These are phyloP conservation scores for Nycticorax nycticorax DNA, from an alignment of 2,113 vertebrate species.

Conservation along the genomic window DNA sequence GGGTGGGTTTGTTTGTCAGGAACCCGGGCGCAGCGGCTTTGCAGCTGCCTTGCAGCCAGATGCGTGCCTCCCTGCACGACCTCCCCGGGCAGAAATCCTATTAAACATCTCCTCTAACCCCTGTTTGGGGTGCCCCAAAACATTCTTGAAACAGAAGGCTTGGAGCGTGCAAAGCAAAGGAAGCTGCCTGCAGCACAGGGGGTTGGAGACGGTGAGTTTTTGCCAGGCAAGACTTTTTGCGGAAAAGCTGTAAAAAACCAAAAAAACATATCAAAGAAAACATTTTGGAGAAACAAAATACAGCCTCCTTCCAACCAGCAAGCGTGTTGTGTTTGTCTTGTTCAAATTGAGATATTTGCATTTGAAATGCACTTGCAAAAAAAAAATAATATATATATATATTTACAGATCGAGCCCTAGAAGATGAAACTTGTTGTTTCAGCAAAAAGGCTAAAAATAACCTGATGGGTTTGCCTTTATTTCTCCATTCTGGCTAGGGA, in stretches of 20 bases:
- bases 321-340: background rate
- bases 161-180: background rate
- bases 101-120: background rate
- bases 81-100: background rate
- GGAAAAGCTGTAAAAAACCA: background rate
- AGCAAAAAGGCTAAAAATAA: background rate
- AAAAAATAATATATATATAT: background rate
- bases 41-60: background rate
- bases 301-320: background rate
- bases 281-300: background rate
- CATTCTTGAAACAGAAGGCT: background rate
- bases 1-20: background rate
- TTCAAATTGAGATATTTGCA: background rate
- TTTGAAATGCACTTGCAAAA: background rate
- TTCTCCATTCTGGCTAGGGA: background rate
- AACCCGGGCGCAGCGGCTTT: background rate
- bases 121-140: background rate
- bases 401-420: background rate
- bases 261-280: background rate
- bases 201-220: background rate
- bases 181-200: background rate
- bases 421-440: constrained; percentile 3
- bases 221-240: background rate
- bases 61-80: background rate
- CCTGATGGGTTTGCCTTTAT: background rate